phyloP scores from a whole-genome alignment of 2,888 invertebrate species.

The Thera britannica region DNA sequence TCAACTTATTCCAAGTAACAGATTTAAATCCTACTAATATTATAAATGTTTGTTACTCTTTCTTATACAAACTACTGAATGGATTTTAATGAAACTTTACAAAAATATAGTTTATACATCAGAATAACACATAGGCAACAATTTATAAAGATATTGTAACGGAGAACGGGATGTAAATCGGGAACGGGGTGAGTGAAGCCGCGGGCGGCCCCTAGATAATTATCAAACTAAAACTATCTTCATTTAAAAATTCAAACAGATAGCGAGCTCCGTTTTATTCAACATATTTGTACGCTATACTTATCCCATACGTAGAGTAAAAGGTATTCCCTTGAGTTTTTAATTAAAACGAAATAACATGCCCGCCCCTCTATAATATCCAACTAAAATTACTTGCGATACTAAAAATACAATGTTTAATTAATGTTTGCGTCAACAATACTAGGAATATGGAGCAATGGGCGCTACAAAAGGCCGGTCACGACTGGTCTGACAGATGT shows the following conservation, averaged over 20 bases:
- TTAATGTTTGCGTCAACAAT: conserved; percentile 52
- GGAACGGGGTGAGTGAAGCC: no score
- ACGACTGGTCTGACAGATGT: conserved; percentile 54
- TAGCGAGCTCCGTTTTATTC: not conserved
- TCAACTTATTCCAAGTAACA: not conserved
- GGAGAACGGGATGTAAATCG: no score
- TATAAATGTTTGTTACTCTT: no score
- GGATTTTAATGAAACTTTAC: no score
- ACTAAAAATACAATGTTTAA: conserved; percentile 47
- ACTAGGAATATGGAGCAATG: conserved; percentile 61
- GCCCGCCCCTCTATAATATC: conserved; percentile 37
- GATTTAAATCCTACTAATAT: not conserved
- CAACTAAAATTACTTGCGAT: conserved; percentile 29
- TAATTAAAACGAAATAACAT: conserved; percentile 50
- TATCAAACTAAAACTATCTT: not conserved
- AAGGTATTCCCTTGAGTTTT: conserved; percentile 48
- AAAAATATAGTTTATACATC: no score
- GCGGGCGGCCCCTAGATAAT: no score
- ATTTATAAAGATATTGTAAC: no score
- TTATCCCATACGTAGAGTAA: conserved; percentile 9
- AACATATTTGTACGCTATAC: conserved; percentile 6
- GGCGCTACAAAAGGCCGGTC: conserved; percentile 53
- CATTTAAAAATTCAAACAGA: not conserved
- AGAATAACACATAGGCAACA: no score
- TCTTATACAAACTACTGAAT: no score